Evolutionary conservation across 2,888 invertebrate genomes (phyloP), one percentile per base, ranked within the genome.

Genomic region (Dorcus parallelipipedus): DNA sequence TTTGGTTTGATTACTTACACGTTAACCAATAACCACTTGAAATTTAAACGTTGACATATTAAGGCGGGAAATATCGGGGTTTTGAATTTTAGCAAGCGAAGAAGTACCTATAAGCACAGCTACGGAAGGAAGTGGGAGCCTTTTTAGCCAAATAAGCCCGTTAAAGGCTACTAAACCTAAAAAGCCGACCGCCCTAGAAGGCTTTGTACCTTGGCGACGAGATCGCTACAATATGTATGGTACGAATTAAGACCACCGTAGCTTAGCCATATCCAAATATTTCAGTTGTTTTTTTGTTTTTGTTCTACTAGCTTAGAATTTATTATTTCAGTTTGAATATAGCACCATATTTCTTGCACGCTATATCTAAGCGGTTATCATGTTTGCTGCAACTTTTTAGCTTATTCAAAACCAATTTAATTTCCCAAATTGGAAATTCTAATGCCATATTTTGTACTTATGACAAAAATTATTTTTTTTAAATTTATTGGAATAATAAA

Each of bases 201-300:
- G 87, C 78, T 87, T 88, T 70, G 84, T 93, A 78, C 93, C 93
- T 74, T 93, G 93, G 93, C 86, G 91, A 79, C 83, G 87, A 77
- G 89, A 89, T 80, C 84, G 84, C 79, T 86, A 85, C 81, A 86
- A 84, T 80, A 85, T 84, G 78, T 85, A 85, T 81, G 88, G 88
- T 88, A 88, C 84, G 84, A 62, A 47, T 58, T 51, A 50, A 42
- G 49, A 56, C 56, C 56, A 56, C 49, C 38, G 50, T 62, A 59
- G 59, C 54, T 50, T 45, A 45, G 45, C 45, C 17, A 45, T 9
- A 45, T 45, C 45, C 45, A 45, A 45, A 45, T 45, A 20, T 45
- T 45, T 45, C 45, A 45, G 43, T 43, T 45, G 6, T 20, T 8
- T 2, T 26, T 26, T 26, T 3, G n/a, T 33, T 5, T 33, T 33